Conservation (phyloP, 1,140 invertebrate genomes). For the Tigriopus japonicus region DNA sequence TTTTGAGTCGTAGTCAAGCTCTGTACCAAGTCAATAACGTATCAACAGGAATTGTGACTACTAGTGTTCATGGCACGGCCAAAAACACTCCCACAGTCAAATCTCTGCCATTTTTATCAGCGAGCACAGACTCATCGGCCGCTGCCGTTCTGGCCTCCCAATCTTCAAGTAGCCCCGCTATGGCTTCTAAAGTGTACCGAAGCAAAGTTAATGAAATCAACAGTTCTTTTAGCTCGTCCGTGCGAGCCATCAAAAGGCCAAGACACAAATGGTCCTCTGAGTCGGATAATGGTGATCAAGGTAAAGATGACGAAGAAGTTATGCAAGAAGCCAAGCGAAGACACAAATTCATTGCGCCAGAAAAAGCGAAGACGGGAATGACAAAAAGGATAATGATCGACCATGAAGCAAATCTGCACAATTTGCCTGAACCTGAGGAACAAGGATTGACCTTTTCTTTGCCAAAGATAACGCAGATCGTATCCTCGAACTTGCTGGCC, state of each 20-base stretch:
- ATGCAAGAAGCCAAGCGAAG: too few species aligned
- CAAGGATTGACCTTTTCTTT: not conserved
- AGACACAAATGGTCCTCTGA: too few species aligned
- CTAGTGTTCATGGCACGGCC: not conserved
- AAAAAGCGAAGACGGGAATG: not conserved
- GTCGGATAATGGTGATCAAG: too few species aligned
- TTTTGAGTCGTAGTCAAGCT: conserved; percentile 2
- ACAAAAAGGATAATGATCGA: not conserved
- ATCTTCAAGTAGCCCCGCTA: too few species aligned
- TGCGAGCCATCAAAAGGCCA: too few species aligned
- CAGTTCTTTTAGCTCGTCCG: too few species aligned
- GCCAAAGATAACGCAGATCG: not conserved
- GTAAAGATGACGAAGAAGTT: too few species aligned
- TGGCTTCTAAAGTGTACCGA: too few species aligned
- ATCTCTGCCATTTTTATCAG: not conserved
- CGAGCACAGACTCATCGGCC: not conserved
- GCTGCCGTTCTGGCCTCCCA: not conserved
- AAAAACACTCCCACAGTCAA: not conserved
- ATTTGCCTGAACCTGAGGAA: not conserved
- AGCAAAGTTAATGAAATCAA: too few species aligned
- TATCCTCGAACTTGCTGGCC: not conserved
- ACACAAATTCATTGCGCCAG: too few species aligned
- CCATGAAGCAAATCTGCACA: not conserved
- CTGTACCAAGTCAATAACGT: not conserved
- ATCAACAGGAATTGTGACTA: not conserved